phyloP scores from a whole-genome alignment of 2,113 vertebrate genomes.

The Eulemur macaco region DNA sequence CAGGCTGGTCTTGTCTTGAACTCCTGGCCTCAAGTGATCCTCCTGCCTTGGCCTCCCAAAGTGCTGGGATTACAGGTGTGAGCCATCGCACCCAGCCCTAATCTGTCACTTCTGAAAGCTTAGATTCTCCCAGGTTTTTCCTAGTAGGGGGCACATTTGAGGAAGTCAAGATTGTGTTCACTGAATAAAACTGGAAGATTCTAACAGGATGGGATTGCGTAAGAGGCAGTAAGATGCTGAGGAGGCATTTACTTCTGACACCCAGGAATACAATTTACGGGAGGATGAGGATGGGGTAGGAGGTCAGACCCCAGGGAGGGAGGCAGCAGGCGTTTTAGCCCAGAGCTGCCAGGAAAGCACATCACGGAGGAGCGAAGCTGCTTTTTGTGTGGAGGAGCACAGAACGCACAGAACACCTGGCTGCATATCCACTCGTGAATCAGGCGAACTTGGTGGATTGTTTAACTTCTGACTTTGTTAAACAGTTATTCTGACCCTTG shows the following conservation, averaged over 20 bases:
- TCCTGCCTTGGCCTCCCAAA: too few species aligned
- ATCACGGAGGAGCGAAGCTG: fast-evolving
- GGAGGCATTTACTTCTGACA: background rate
- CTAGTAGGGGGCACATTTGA: background rate
- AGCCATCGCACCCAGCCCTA: too few species aligned
- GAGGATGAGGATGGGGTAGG: background rate
- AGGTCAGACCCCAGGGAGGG: background rate
- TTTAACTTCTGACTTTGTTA: background rate
- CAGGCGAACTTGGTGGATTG: background rate
- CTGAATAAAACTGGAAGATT: background rate
- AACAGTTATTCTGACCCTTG: background rate
- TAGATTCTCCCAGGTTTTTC: background rate
- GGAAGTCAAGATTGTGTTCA: background rate
- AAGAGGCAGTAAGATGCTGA: background rate
- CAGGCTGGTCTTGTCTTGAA: too few species aligned
- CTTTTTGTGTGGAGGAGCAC: too few species aligned
- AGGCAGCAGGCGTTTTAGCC: background rate
- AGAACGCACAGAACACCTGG: background rate
- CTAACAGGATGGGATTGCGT: background rate
- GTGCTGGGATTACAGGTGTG: too few species aligned
- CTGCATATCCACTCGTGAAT: background rate
- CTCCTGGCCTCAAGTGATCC: too few species aligned
- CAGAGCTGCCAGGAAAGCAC: background rate
- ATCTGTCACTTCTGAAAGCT: background rate
- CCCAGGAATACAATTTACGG: too few species aligned